phyloP scores from a whole-genome alignment of 2,888 invertebrate genomes.

The Parascotia fuliginaria region DNA sequence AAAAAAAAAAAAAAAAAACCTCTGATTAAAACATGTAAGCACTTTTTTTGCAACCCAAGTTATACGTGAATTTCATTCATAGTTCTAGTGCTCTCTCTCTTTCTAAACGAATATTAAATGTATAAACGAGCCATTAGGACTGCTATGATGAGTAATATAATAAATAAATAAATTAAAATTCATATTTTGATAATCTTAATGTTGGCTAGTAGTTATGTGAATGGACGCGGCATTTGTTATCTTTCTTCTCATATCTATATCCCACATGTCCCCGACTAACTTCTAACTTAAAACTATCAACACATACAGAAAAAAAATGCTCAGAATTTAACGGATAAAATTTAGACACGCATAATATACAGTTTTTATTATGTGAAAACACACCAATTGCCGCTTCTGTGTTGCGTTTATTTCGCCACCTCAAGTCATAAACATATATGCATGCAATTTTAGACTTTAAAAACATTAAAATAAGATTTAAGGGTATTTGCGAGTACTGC shows the following conservation, averaged over 20 bases:
- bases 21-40: no score
- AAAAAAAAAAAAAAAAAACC: no score
- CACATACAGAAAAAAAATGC: slow-evolving; percentile 27
- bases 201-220: slow-evolving; percentile 1
- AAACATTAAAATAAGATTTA: slow-evolving; percentile 12
- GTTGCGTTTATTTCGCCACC: slow-evolving; percentile 38
- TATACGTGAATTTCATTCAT: no score
- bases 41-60: no score
- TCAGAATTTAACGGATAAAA: slow-evolving; percentile 45
- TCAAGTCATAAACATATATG: slow-evolving; percentile 30
- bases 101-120: no score
- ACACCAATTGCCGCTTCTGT: slow-evolving; percentile 37
- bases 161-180: not conserved
- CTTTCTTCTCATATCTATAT: slow-evolving; percentile 29
- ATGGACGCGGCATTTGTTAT: slow-evolving; percentile 29
- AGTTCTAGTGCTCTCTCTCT: no score
- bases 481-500: slow-evolving; percentile 25
- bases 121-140: no score
- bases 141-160: no score
- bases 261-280: slow-evolving; percentile 29
- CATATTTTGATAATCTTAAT: not conserved
- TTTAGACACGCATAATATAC: slow-evolving; percentile 49
- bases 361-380: slow-evolving; percentile 57
- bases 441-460: slow-evolving; percentile 27
- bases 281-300: slow-evolving; percentile 32